Base-by-base conservation (phyloP, 2,113 vertebrate genomes). In the Dasyornis broadbenti region DNA sequence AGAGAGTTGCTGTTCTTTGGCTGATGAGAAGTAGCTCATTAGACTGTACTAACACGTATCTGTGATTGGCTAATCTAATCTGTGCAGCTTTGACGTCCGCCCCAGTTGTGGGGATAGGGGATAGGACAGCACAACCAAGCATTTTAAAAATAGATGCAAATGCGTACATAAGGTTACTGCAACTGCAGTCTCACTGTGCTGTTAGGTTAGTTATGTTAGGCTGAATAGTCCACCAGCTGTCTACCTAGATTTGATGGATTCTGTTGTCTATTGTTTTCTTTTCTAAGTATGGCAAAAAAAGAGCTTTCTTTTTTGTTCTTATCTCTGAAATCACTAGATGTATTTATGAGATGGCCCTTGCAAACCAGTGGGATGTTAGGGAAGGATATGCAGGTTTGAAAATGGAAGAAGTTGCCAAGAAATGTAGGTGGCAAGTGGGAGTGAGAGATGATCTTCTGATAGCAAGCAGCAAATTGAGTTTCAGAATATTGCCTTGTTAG, bases 151-250 rank as follows among this genome's bases (percentile, higher is more conserved):
- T n/a, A 65, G 61, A 37, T 70, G 22, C 37, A 81, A 56, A 59
- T 71, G 5, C 0, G 0, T 66, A 15, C 15, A 0, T 6, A 28
- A 28, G 11, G 15, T 75, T 71, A 19, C 23, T 79, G 47, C 60
- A 75, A 12, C 8, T 20, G 27, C 26, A 57, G 16, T 45, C 63
- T 90, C 23, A 7, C 45, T 49, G 18, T 3, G 3, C 5, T 64
- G 27, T 77, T 77, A 35, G 23, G 20, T 60, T 82, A 30, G 18
- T 33, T 47, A 7, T 3, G 4, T 35, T 60, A 52, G 50, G 19
- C 35, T 78, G 65, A 7, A 6, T 76, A 56, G 28, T 44, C 53
- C 9, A 39, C 35, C 49, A 82, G 44, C 39, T 88, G 24, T 20
- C 37, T 53, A 52, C 23, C 9, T 11, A 17, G 27, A n/a, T 60